A percentile compares a stretch with the other conserved stretches of the same genome.
Evolutionary conservation across 2,888 invertebrate genomes (phyloP).

Genomic region (Phalera bucephala): DNA sequence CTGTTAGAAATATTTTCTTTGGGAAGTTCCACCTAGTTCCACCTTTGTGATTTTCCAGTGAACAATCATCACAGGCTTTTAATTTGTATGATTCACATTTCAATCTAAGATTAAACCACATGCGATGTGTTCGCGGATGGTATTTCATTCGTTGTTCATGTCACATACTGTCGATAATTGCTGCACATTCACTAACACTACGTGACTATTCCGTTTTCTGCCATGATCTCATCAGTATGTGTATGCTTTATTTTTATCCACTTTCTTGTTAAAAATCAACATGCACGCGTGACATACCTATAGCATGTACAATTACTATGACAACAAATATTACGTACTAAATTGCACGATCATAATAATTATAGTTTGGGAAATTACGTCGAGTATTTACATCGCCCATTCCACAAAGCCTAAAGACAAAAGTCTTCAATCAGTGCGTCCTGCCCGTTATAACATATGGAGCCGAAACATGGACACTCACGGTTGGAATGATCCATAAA

Average conservation of each 20-base stretch:
- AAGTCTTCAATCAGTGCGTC: no score
- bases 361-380: no score
- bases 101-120: constrained; percentile 2
- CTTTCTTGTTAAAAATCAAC: constrained; percentile 6
- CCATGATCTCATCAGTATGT: constrained; percentile 16
- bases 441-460: no score
- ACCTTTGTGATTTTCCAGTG: not conserved
- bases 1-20: not conserved
- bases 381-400: no score
- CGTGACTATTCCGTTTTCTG: constrained; percentile 19
- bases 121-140: constrained; percentile 3
- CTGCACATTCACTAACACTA: constrained; percentile 24
- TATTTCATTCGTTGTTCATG: constrained; percentile 14
- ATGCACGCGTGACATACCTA: not conserved
- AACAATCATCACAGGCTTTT: not conserved
- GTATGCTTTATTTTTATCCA: constrained; percentile 7
- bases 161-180: constrained; percentile 27
- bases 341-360: no score
- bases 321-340: no score
- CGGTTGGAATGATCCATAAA: no score
- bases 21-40: no score
- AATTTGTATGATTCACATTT: not conserved
- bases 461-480: no score
- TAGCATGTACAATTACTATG: no score
- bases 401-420: no score